Percentiles rank a stretch among this genome's conserved stretches.
These are phyloP conservation scores for Atrichornis clamosus DNA, from an alignment of 2,113 vertebrate species.

Conservation along the genomic window DNA sequence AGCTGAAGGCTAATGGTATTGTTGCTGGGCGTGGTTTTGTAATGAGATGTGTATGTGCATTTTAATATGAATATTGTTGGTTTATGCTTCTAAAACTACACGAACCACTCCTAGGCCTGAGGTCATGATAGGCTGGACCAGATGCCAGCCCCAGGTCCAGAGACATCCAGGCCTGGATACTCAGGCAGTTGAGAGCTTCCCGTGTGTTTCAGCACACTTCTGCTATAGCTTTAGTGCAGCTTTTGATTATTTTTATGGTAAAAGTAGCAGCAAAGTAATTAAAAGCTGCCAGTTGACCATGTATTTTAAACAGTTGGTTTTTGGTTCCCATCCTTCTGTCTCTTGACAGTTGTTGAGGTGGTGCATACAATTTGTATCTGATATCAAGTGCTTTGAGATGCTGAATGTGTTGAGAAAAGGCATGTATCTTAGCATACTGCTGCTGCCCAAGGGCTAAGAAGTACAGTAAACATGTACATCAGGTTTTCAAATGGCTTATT, in stretches of 20 bases:
- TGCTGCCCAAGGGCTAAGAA: background rate
- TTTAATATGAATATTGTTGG: background rate
- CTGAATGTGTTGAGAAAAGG: background rate
- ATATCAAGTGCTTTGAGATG: background rate
- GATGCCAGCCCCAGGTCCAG: background rate
- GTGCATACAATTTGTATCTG: background rate
- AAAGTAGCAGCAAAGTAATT: background rate
- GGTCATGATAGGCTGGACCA: background rate
- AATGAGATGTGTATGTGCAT: background rate
- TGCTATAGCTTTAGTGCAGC: background rate
- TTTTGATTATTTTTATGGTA: background rate
- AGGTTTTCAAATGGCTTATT: background rate
- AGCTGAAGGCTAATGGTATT: background rate
- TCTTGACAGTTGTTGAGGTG: background rate
- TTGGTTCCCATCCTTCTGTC: background rate
- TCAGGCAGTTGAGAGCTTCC: accelerated
- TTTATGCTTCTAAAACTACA: background rate
- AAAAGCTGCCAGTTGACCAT: background rate
- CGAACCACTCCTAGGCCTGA: background rate
- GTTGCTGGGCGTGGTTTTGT: background rate
- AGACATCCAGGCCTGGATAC: background rate
- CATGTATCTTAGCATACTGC: background rate
- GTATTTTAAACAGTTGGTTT: background rate
- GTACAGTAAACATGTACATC: background rate
- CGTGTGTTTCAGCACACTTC: background rate